phyloP scores from a whole-genome alignment of 1,140 invertebrate genomes.

The Diplogasteroides magnus region DNA sequence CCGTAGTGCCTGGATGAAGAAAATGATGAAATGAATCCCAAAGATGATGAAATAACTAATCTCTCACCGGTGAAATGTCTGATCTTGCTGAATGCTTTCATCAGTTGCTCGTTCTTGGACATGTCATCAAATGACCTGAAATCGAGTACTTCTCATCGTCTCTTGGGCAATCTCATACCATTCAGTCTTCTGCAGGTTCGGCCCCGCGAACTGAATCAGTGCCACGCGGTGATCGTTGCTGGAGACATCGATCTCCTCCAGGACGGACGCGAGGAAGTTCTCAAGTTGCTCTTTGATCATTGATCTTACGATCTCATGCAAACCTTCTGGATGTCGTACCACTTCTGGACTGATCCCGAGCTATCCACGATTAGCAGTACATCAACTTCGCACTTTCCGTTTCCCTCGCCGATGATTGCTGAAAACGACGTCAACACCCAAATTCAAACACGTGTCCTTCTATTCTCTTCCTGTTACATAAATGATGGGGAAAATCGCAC shows the following conservation, averaged over 20 bases:
- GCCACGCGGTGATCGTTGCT: conserved; percentile 42
- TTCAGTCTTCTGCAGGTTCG: conserved; percentile 44
- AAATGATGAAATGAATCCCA: conserved; percentile 34
- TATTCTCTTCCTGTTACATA: background rate
- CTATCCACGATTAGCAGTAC: conserved; percentile 43
- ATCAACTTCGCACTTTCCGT: conserved; percentile 35
- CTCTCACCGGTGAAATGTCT: conserved; percentile 19
- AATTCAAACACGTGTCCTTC: too few relatives aligned
- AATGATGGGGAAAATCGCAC: background rate
- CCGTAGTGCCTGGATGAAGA: conserved; percentile 44
- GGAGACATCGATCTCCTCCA: conserved; percentile 32
- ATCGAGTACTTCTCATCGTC: background rate
- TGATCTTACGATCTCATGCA: background rate
- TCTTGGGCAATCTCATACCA: conserved; percentile 14
- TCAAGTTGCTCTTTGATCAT: background rate
- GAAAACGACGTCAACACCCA: too few relatives aligned
- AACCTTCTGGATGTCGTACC: conserved; percentile 44
- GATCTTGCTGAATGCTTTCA: conserved; percentile 38
- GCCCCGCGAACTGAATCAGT: conserved; percentile 45
- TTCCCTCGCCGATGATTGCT: too few relatives aligned
- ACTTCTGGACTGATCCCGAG: conserved; percentile 44
- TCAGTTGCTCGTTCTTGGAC: conserved; percentile 34
- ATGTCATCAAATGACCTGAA: conserved; percentile 35
- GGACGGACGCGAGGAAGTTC: conserved; percentile 35
- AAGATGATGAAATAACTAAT: too few relatives aligned